These are phyloP conservation scores for Pedionomus torquatus DNA, from an alignment of 2,113 vertebrate species.

Conservation along the genomic window DNA sequence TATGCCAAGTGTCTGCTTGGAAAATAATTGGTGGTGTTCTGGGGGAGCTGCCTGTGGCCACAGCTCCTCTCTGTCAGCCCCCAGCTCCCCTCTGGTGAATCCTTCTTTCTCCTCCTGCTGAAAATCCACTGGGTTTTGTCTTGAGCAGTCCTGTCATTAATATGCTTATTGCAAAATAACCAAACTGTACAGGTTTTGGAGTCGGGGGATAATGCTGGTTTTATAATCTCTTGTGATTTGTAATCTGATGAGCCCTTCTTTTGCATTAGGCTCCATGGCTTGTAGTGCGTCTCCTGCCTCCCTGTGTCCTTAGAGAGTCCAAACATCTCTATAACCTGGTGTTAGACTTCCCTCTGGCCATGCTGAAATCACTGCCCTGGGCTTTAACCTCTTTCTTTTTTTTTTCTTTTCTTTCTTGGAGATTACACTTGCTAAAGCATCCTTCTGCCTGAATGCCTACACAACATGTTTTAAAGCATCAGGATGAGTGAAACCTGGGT, in stretches of 20 bases:
- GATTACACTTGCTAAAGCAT: neutral
- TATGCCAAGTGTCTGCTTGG: neutral
- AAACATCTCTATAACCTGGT: neutral
- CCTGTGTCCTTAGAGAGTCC: neutral
- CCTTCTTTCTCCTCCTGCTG: neutral
- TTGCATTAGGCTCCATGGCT: neutral
- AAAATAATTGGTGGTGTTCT: neutral
- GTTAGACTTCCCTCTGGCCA: neutral
- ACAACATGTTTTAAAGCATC: neutral
- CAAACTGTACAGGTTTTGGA: neutral
- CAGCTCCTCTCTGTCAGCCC: neutral
- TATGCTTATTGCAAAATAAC: neutral
- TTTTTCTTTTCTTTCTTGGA: neutral
- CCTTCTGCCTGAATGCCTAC: neutral
- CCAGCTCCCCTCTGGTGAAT: rapidly evolving
- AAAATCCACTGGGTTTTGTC: neutral
- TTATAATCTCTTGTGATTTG: neutral
- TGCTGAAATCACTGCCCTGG: rapidly evolving
- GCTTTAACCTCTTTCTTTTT: neutral
- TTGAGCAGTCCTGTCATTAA: neutral
- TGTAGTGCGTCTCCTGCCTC: neutral
- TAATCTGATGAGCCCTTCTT: neutral
- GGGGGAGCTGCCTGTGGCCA: rapidly evolving
- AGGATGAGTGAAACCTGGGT: neutral
- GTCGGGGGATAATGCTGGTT: neutral